A percentile compares a stretch with the other conserved stretches of the same genome.
phyloP scores from a whole-genome alignment of 2,888 invertebrate species.

The Gnatocerus cornutus region DNA sequence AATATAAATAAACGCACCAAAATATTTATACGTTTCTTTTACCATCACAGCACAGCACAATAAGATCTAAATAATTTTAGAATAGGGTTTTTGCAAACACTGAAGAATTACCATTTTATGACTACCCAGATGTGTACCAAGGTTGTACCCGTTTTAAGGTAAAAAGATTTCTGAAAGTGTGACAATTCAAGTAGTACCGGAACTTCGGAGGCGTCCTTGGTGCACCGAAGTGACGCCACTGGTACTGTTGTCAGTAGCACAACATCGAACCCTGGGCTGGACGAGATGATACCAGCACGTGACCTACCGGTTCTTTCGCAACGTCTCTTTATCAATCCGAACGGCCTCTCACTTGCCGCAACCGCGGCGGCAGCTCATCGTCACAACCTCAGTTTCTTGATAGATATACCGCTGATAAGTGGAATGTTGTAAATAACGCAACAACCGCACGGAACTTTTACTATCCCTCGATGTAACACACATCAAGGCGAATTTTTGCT shows the following conservation, averaged over 20 bases:
- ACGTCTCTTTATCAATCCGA: constrained; percentile 44
- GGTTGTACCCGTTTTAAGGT: too few species aligned
- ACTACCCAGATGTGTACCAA: too few species aligned
- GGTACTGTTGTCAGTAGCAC: constrained; percentile 19
- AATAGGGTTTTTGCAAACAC: too few species aligned
- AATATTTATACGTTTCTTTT: too few species aligned
- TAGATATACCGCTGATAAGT: constrained; percentile 48
- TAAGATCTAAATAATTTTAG: too few species aligned
- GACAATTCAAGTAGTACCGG: too few species aligned
- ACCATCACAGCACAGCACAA: too few species aligned
- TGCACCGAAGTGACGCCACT: constrained; percentile 7
- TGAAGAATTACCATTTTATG: too few species aligned
- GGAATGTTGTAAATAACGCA: constrained; percentile 47
- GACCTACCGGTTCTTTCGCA: constrained; percentile 44
- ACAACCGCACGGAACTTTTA: constrained; percentile 44
- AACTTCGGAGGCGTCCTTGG: too few species aligned
- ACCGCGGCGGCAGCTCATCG: constrained; percentile 49
- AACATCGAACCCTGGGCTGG: constrained; percentile 14
- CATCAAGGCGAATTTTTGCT: constrained; percentile 34
- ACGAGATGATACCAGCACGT: constrained; percentile 41
- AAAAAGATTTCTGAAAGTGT: too few species aligned
- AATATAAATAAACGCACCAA: too few species aligned
- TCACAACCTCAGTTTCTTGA: constrained; percentile 44
- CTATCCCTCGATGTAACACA: constrained; percentile 39
- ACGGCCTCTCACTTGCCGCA: constrained; percentile 43